Evolutionary conservation across 23 tunicate species (phyloP), one percentile per base, ranked within the genome.

Genomic region (Ascidia mentula): DNA sequence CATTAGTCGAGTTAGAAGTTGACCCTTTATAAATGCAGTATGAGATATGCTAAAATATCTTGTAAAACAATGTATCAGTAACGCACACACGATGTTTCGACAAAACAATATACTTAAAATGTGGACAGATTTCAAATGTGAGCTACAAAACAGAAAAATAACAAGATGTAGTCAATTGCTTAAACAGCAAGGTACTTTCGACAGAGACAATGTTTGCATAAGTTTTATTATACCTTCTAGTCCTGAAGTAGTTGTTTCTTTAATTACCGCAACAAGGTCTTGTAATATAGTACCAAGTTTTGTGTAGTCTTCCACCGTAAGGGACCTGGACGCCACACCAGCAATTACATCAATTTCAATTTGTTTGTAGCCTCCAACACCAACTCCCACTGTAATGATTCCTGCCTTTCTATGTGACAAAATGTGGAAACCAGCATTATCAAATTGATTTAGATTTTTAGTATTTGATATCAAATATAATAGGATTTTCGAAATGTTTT

Each of bases 311-410:
- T 46, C 38, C 1, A 46, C 78, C 18, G 53, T 38, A 35, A 74
- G 38, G 13, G 38, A 46, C 22, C 78, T 28, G 2, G 37, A 20
- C 46, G 53, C 1, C 22, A 28, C 18, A 74, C 78, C 78, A 74
- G 78, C 78, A 28, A 74, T 74, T 32, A 28, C 15, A 53, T 53
- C 65, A 53, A 53, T 53, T 17, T 32, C 37, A 7, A 35, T 20
- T 39, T 74, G 78, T 1, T 9, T 37, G 6, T 13, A 38, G 20
- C 34, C 46, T 5, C 78, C 53, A 4, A 38, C 34, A 32, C 78
- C 78, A 20, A 74, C 78, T 22, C 78, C 78, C 20, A 74, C 78
- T 38, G 53, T 28, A 4, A 39, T 74, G 40, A 36, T 74, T 74
- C 37, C 38, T 37, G 6, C 20, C 9, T 26, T 46, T 38, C 38